Conservation (phyloP, 2,113 vertebrate genomes). For the Ancistrus triradiatus region DNA sequence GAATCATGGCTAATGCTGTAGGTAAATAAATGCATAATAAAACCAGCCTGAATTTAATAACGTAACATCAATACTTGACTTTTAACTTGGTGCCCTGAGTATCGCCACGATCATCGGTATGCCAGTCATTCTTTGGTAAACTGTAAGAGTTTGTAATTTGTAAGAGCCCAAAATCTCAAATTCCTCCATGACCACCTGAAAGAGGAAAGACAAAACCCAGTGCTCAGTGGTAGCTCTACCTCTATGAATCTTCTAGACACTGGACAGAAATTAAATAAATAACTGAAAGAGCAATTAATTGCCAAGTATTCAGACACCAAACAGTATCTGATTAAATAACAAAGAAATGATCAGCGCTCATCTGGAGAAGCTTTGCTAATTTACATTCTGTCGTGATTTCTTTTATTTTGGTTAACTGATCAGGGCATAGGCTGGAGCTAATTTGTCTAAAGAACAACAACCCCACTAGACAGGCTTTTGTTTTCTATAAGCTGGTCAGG, state of each 20-base stretch:
- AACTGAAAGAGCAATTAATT: conserved; percentile 31
- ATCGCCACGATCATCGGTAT: too few relatives aligned
- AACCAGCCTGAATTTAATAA: too few relatives aligned
- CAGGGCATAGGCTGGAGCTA: background rate
- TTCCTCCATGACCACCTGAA: conserved; percentile 4
- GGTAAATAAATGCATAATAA: background rate
- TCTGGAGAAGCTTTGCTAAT: conserved; percentile 21
- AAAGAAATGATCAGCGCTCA: background rate
- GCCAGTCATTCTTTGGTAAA: background rate
- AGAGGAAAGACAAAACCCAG: background rate
- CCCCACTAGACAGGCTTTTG: too few relatives aligned
- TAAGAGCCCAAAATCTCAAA: background rate
- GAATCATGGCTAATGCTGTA: background rate
- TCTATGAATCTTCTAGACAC: background rate
- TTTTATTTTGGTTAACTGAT: conserved; percentile 4
- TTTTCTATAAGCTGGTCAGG: background rate
- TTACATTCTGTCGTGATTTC: conserved; percentile 1
- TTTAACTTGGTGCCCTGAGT: background rate
- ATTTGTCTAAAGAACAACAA: background rate
- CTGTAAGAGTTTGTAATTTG: background rate
- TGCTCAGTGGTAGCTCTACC: conserved; percentile 1
- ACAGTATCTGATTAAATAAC: conserved; percentile 5
- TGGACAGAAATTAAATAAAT: conserved; percentile 39
- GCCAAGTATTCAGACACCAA: conserved; percentile 13
- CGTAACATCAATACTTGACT: too few relatives aligned